Percentiles rank a stretch among this genome's conserved stretches.
These are phyloP conservation scores for Phenganax marumi DNA, from an alignment of 92 coral and sea anemone species.

Conservation along the genomic window DNA sequence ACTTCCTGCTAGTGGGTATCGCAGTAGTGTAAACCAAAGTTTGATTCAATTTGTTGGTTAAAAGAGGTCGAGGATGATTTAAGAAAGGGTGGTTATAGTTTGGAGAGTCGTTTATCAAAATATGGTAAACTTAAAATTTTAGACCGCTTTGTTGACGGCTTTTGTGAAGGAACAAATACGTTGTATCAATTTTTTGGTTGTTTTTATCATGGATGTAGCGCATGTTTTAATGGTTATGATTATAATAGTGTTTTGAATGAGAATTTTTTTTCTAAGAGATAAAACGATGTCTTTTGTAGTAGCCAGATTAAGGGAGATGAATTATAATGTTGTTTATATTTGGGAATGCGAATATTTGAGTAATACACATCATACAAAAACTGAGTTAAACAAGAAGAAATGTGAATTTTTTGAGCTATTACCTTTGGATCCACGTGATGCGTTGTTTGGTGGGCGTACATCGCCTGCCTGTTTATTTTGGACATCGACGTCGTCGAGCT, in stretches of 20 bases:
- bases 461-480: constrained; percentile 7
- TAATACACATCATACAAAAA: not conserved
- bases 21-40: constrained; percentile 30
- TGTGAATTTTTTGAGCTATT: constrained; percentile 4
- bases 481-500: not conserved
- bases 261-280: not conserved
- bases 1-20: constrained; percentile 31
- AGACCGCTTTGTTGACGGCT: not conserved
- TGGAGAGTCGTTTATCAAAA: not conserved
- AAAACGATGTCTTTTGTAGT: constrained; percentile 1
- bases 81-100: not conserved
- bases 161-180: not conserved
- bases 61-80: not conserved
- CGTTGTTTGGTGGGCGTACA: constrained; percentile 12
- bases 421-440: constrained; percentile 27
- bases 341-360: constrained; percentile 37
- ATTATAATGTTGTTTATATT: constrained; percentile 21
- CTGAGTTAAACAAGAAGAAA: constrained; percentile 9
- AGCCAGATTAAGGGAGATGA: constrained; percentile 1
- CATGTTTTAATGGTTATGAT: not conserved
- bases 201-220: not conserved
- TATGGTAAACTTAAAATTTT: not conserved
- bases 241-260: not conserved
- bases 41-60: constrained; percentile 12
- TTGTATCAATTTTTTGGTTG: not conserved